Evolutionary conservation across 2,797 vertebrate species (phyloP).

Genomic region (Erethizon dorsatum): DNA sequence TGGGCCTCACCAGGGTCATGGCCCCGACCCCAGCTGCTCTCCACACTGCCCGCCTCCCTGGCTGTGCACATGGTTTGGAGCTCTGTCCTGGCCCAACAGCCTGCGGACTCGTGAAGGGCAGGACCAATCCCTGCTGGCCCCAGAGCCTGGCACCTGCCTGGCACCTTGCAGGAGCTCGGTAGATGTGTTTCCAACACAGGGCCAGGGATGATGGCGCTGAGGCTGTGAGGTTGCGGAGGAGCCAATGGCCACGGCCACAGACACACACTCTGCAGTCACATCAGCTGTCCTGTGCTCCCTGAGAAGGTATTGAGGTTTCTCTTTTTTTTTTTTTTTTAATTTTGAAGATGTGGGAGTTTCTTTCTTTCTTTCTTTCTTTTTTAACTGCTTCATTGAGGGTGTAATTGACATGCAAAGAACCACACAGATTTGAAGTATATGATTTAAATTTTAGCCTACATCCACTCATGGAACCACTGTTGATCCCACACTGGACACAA

Average conservation of each 20-base stretch:
- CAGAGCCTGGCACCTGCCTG: no score
- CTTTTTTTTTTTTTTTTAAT: background rate
- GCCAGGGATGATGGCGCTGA: background rate
- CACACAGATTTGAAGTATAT: background rate
- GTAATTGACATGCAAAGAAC: background rate
- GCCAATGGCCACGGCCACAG: no score
- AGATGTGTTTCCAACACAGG: background rate
- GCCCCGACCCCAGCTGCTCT: background rate
- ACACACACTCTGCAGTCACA: no score
- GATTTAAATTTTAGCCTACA: background rate
- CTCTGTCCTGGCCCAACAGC: accelerated
- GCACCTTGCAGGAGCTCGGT: background rate
- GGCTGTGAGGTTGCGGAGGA: background rate
- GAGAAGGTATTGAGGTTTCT: background rate
- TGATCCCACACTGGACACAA: background rate
- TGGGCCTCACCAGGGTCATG: background rate
- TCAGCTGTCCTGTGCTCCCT: background rate
- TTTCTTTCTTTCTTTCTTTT: background rate
- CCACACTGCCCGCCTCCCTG: background rate
- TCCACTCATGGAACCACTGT: background rate
- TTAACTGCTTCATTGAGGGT: background rate
- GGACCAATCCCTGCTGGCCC: background rate
- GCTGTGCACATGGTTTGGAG: background rate
- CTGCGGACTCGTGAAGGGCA: no score
- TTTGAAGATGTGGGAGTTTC: background rate